A percentile compares a stretch with the other conserved stretches of the same genome.
These are phyloP conservation scores for Piaya cayana DNA, from an alignment of 2,113 vertebrate genomes.

Conservation along the genomic window DNA sequence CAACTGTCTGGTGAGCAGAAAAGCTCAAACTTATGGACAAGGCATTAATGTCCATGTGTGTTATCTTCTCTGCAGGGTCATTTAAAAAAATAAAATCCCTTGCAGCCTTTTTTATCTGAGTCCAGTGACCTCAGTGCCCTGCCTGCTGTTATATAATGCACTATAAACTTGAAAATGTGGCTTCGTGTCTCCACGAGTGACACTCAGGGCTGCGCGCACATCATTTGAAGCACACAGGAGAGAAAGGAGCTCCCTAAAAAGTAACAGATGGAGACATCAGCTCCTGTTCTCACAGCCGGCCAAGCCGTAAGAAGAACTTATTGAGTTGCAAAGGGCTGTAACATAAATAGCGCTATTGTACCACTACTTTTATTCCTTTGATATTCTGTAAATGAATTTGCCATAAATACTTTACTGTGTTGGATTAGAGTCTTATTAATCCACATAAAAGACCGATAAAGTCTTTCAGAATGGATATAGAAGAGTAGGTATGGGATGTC, in stretches of 20 bases:
- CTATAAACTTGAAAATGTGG: background rate
- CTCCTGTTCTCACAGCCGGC: background rate
- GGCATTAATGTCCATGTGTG: background rate
- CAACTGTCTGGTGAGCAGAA: background rate
- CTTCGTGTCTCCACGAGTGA: background rate
- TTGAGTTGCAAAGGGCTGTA: background rate
- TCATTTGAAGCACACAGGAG: background rate
- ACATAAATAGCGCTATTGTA: background rate
- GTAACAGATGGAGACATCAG: background rate
- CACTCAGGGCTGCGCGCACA: rapidly evolving
- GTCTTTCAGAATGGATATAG: background rate
- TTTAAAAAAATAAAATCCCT: background rate
- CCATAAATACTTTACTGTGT: background rate
- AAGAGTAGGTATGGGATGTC: background rate
- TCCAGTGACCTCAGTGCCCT: background rate
- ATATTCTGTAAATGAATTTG: constrained; percentile 15
- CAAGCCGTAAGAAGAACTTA: background rate
- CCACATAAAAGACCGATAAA: background rate
- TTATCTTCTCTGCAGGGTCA: background rate
- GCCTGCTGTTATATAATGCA: background rate
- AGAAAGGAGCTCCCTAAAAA: background rate
- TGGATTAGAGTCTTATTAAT: constrained; percentile 10
- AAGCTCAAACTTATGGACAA: background rate
- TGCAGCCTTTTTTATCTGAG: background rate
- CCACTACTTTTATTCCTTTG: constrained; percentile 2